phyloP scores from a whole-genome alignment of 2,113 vertebrate genomes.

The Brachypteracias leptosomus region DNA sequence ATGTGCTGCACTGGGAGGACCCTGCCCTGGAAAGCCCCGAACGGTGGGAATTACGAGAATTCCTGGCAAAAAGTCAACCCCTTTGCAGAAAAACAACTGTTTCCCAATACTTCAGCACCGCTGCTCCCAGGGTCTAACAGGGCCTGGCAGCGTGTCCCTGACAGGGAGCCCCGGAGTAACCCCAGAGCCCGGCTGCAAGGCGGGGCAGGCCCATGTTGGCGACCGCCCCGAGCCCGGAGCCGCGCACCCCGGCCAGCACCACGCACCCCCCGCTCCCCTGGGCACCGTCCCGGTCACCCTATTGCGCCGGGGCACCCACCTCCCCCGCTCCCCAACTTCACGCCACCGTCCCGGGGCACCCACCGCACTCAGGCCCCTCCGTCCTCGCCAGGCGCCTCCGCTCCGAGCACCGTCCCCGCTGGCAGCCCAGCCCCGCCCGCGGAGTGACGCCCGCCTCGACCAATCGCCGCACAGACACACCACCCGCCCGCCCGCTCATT shows the following conservation, averaged over 20 bases:
- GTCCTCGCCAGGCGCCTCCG: rapidly evolving
- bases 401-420: no score
- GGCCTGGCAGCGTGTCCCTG: rapidly evolving
- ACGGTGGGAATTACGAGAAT: rapidly evolving
- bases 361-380: neutral
- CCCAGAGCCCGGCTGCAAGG: neutral
- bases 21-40: neutral
- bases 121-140: rapidly evolving
- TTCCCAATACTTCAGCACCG: rapidly evolving
- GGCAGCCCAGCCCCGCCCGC: no score
- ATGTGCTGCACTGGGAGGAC: rapidly evolving
- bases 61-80: rapidly evolving
- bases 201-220: no score
- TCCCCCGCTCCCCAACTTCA: neutral
- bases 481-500: neutral
- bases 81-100: rapidly evolving
- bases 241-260: no score
- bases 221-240: no score
- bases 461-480: rapidly evolving
- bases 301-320: no score
- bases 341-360: no score
- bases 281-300: neutral
- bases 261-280: neutral
- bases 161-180: neutral
- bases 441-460: neutral